A percentile compares a stretch with the other conserved stretches of the same genome.
Evolutionary conservation across 2,888 invertebrate species (phyloP).

Genomic region (Phaonia tiefii): DNA sequence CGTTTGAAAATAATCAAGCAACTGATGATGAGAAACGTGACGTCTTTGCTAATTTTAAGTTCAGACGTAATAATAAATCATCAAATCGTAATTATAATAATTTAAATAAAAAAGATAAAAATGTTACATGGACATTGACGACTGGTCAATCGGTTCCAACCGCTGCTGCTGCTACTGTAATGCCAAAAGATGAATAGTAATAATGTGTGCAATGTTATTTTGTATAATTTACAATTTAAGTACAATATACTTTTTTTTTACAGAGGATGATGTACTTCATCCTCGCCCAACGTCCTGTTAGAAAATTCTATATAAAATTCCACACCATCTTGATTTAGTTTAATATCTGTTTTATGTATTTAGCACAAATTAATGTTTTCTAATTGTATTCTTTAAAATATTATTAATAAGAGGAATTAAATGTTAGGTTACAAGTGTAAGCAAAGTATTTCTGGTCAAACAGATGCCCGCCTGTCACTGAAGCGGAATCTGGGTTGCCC

Average conservation of each 20-base stretch:
- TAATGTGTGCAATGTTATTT: conserved; percentile 40
- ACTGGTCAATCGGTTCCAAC: neutral
- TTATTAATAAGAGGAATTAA: neutral
- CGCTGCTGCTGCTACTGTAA: neutral
- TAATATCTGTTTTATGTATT: no score
- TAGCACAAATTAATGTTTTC: conserved; percentile 15
- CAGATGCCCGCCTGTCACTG: neutral
- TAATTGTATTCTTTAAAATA: conserved; percentile 13
- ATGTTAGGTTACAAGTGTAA: conserved; percentile 46
- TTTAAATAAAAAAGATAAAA: conserved; percentile 73
- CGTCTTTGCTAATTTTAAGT: conserved; percentile 77
- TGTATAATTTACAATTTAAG: conserved; percentile 16
- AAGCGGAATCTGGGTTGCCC: no score
- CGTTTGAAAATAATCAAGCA: conserved; percentile 69
- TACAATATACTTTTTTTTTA: no score
- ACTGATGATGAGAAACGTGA: conserved; percentile 71
- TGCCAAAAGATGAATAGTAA: conserved; percentile 55
- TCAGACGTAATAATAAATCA: conserved; percentile 73
- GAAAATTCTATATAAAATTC: conserved; percentile 14
- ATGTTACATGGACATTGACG: conserved; percentile 74
- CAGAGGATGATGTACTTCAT: neutral
- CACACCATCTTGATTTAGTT: neutral
- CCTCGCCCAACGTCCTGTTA: conserved; percentile 6
- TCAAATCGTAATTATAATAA: conserved; percentile 72
- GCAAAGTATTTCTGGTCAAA: neutral